Evolutionary conservation across 2,113 vertebrate genomes (phyloP), one percentile per base, ranked within the genome.

Genomic region (Mola mola): DNA sequence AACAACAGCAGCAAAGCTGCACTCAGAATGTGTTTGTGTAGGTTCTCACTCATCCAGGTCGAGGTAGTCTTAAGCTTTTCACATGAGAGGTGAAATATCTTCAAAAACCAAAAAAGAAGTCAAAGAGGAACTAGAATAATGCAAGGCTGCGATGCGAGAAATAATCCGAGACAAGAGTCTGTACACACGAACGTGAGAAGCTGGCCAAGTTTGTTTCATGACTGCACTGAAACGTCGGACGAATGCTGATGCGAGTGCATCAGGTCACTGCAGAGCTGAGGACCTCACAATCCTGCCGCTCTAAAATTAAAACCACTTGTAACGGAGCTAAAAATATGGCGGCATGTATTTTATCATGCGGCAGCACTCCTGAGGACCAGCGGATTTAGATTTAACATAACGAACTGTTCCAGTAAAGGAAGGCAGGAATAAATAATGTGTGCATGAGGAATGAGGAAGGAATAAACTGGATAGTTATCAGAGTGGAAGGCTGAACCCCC

Each of bases 241-340:
- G 2, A 12, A 38, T 15, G 8, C 56, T 8, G 16, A 4, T 8
- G 31, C 36, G 11, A 0, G 57, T 48, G 62, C 26, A 40, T 62
- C 36, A 8, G 42, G 55, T 64, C 71, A 56, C 72, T 16, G 13
- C 59, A 16, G 42, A 44, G 43, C 24, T 3, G 22, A 59, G 34
- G 26, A 28, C 41, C 64, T 74, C 29, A 9, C 34, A 60, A 55
- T 37, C 72, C 34, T 9, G 43, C 12, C 28, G 36, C 8, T 37
- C 79, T 79, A 79, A 85, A 75, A 73, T 79, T 66, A 78, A 77
- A 81, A 20, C 61, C 60, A 62, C 66, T 78, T 33, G 62, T 78
- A 83, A 87, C 67, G 16, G 26, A 64, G 67, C 82, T 85, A 84
- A 81, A 85, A 82, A 85, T 84, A 80, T 1, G 0, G 22, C 31